These are phyloP conservation scores for Argyrosomus regius DNA, from an alignment of 2,797 vertebrate species.

Conservation along the genomic window DNA sequence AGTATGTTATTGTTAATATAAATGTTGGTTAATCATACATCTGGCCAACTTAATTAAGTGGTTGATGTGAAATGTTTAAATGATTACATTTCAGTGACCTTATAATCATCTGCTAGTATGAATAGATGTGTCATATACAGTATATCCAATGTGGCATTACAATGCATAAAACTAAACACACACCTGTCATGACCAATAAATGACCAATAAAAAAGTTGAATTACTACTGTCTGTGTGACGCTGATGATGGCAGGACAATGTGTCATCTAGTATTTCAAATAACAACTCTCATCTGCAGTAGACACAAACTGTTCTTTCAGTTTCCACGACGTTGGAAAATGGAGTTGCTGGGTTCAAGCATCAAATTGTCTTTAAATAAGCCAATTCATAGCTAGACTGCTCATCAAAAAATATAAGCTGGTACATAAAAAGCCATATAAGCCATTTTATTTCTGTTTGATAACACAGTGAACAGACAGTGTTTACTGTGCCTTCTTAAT, in stretches of 20 bases:
- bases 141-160: too few species aligned
- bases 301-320: too few species aligned
- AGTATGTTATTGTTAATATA: neutral
- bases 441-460: neutral
- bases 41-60: neutral
- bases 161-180: too few species aligned
- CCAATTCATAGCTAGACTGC: neutral
- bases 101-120: neutral
- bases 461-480: slow-evolving; percentile 1
- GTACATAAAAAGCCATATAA: neutral
- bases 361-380: neutral
- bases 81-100: neutral
- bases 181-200: too few species aligned
- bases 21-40: slow-evolving; percentile 17
- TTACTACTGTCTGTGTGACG: too few species aligned
- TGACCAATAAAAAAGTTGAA: too few species aligned
- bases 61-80: neutral
- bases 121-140: too few species aligned
- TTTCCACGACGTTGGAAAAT: too few species aligned
- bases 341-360: neutral
- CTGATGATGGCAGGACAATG: too few species aligned
- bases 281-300: too few species aligned
- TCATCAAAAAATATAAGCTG: neutral
- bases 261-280: too few species aligned
- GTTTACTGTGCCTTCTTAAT: slow-evolving; percentile 12